Evolutionary conservation across 2,113 vertebrate genomes (phyloP), one percentile per base, ranked within the genome.

Genomic region (Neogobius melanostomus): DNA sequence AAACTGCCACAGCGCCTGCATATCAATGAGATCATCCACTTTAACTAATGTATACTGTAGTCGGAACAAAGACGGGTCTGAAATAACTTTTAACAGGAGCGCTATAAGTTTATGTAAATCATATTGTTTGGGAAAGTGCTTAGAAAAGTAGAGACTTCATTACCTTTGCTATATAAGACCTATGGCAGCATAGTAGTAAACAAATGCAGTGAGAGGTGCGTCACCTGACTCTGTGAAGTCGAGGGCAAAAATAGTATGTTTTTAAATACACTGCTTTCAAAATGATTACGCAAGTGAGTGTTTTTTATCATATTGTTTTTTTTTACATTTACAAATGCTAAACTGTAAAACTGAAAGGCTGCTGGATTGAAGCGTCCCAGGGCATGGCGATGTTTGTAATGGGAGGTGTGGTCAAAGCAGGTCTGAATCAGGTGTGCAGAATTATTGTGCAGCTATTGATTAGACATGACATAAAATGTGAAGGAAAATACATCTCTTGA

Each of bases 21-120:
- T 88, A 76, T 66, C 36, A 88, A 88, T 82, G 66, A 48, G 56
- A 57, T 67, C 5, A 76, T 66, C 80, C 47, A 57, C 64, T 82
- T 78, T 66, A 56, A 63, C n/a, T 80, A 64, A 75, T 69, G 66
- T 71, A 63, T 57, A 69, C 49, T 77, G 56, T 21, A 75, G 68
- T 79, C 21, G 49, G 67, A 49, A 71, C 44, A 66, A 68, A 43
- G 53, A 59, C 74, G 69, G 81, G 28, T 57, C 5, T 28, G 14
- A 66, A 61, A 12, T n/a, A 61, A 61, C 74, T 66, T 65, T 62
- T 28, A 64, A 43, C 46, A 63, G 47, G 68, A 28, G 11, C 10
- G 42, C 59, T 72, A 17, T 42, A 50, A 71, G 51, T 49, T 16
- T 11, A 61, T 42, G 43, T 5, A 68, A 66, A 51, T 70, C 10